These are phyloP conservation scores for Ptilorrhoa leucosticta DNA, from an alignment of 2,113 vertebrate genomes.

Conservation along the genomic window DNA sequence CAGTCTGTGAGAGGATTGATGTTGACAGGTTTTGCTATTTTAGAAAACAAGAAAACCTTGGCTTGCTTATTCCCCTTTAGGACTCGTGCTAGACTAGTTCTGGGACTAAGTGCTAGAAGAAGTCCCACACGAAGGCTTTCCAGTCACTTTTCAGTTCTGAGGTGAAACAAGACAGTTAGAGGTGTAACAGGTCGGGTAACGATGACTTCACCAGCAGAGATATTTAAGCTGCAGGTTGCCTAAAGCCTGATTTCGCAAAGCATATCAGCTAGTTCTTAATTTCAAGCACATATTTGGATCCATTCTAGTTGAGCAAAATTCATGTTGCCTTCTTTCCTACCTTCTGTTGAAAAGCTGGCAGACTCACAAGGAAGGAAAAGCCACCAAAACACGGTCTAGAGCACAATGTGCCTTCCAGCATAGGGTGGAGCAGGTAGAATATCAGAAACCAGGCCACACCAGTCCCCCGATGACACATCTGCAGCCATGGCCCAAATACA, in stretches of 20 bases:
- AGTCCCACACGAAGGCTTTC: background rate
- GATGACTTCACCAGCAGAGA: background rate
- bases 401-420: background rate
- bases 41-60: background rate
- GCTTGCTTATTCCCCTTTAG: background rate
- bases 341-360: background rate
- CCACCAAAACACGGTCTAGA: background rate
- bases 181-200: accelerated
- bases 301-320: background rate
- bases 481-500: background rate
- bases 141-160: background rate
- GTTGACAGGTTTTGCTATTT: background rate
- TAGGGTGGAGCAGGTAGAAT: background rate
- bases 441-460: background rate
- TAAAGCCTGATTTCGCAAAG: background rate
- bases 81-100: background rate
- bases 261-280: background rate
- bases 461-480: background rate
- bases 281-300: background rate
- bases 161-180: background rate
- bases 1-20: background rate
- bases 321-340: accelerated
- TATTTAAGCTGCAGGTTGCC: background rate
- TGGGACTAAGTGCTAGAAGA: background rate
- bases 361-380: background rate